Base-by-base conservation (phyloP, 1,140 invertebrate genomes). In the Matsumurasca onukii region DNA sequence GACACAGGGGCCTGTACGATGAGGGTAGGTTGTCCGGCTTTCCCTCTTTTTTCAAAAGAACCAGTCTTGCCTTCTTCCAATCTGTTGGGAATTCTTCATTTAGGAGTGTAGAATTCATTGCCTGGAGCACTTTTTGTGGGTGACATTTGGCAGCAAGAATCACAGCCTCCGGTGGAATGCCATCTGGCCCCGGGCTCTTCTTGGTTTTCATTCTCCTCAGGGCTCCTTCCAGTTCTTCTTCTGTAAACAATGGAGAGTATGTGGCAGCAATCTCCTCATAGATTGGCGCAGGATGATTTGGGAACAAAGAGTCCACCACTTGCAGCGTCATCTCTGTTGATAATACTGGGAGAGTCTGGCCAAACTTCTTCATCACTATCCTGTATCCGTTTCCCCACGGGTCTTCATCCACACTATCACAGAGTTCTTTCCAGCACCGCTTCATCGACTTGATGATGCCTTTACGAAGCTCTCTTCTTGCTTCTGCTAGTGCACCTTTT, bases 1-100 rank as follows among this genome's bases (percentile, higher is more conserved):
- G 51, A 20, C 24, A n/a, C n/a, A n/a, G n/a, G n/a, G n/a, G n/a
- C n/a, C n/a, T n/a, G n/a, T n/a, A n/a, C n/a, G n/a, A n/a, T n/a
- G n/a, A n/a, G n/a, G n/a, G n/a, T n/a, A n/a, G n/a, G n/a, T n/a
- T n/a, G n/a, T n/a, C n/a, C n/a, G 17, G 24, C 51, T 20, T 20
- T 39, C 51, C 51, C 51, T 55, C 17, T 25, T 55, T 55, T n/a
- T n/a, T n/a, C 17, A 55, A 25, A 20, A 55, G 51, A n/a, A 55
- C 24, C 51, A 55, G 51, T 25, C 51, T 55, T n/a, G 51, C 20
- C 20, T 55, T 25, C 24, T 55, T 55, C 51, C 51, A 55, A 9
- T 55, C 17, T n/a, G 17, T 13, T 25, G 24, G 51, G 51, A 55
- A 55, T 9, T 39, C 34, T 39, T 39, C 34, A 39, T 39, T 39